These are phyloP conservation scores for Plutomurus gul DNA, from an alignment of 1,140 invertebrate species.

Conservation along the genomic window DNA sequence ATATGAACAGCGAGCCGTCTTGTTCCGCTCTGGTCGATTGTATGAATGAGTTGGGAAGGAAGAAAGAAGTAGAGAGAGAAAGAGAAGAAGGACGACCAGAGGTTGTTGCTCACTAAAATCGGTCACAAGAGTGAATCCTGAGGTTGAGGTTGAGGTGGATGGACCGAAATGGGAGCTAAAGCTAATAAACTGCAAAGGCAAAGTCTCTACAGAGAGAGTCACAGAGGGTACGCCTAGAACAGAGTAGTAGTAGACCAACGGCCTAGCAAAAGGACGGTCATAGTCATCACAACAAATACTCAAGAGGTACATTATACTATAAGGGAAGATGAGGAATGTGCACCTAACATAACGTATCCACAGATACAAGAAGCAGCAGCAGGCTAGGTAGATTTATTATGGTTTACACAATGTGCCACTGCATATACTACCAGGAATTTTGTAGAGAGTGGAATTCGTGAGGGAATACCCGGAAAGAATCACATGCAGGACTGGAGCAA, in stretches of 20 bases:
- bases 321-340: too few relatives aligned
- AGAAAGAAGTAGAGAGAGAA: not conserved
- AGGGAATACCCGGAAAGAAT: constrained; percentile 31
- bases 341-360: too few relatives aligned
- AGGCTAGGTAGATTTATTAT: too few relatives aligned
- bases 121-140: constrained; percentile 28
- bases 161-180: constrained; percentile 28
- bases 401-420: too few relatives aligned
- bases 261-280: too few relatives aligned
- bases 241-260: too few relatives aligned
- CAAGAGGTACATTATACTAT: too few relatives aligned
- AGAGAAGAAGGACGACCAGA: constrained; percentile 26
- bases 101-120: constrained; percentile 28
- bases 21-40: too few relatives aligned
- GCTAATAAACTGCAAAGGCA: constrained; percentile 10
- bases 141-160: constrained; percentile 30
- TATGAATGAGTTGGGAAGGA: not conserved
- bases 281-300: too few relatives aligned
- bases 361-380: too few relatives aligned
- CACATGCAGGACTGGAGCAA: not conserved
- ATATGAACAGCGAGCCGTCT: too few relatives aligned
- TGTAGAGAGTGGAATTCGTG: not conserved
- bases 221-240: not conserved
- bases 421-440: too few relatives aligned
- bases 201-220: not conserved